phyloP scores from a whole-genome alignment of 1,140 invertebrate genomes.

The Wiebesia pumilae region DNA sequence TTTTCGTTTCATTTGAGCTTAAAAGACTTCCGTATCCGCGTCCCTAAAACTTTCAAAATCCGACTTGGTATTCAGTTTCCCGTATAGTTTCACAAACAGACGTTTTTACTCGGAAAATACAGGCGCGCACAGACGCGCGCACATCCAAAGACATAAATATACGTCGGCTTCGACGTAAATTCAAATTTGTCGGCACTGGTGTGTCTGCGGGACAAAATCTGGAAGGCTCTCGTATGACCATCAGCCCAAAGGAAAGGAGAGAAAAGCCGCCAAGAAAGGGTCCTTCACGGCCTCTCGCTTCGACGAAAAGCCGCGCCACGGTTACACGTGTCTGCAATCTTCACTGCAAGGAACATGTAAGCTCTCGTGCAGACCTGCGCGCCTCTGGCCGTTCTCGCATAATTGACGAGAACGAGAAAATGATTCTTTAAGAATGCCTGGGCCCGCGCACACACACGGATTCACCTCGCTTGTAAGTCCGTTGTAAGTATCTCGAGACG shows the following conservation, averaged over 20 bases:
- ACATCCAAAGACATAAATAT: constrained; percentile 32
- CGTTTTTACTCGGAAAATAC: background rate
- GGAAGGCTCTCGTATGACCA: background rate
- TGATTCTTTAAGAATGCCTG: background rate
- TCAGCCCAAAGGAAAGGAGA: background rate
- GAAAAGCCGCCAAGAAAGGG: background rate
- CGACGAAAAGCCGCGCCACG: constrained; percentile 20
- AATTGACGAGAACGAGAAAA: constrained; percentile 41
- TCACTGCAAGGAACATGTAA: background rate
- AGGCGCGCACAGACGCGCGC: background rate
- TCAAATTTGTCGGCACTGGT: constrained; percentile 33
- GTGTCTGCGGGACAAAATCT: constrained; percentile 1
- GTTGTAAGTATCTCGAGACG: background rate
- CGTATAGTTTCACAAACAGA: background rate
- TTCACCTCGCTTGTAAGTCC: background rate
- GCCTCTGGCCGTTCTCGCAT: background rate
- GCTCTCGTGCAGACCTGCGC: background rate
- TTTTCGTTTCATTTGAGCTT: background rate
- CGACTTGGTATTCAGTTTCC: constrained; percentile 29
- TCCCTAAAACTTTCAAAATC: constrained; percentile 40
- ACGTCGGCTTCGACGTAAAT: constrained; percentile 36
- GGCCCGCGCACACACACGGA: background rate
- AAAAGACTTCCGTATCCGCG: background rate
- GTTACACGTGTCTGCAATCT: constrained; percentile 25
- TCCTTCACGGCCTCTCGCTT: background rate